Base-by-base conservation (phyloP, 2,888 invertebrate genomes). In the Diarsia brunnea region DNA sequence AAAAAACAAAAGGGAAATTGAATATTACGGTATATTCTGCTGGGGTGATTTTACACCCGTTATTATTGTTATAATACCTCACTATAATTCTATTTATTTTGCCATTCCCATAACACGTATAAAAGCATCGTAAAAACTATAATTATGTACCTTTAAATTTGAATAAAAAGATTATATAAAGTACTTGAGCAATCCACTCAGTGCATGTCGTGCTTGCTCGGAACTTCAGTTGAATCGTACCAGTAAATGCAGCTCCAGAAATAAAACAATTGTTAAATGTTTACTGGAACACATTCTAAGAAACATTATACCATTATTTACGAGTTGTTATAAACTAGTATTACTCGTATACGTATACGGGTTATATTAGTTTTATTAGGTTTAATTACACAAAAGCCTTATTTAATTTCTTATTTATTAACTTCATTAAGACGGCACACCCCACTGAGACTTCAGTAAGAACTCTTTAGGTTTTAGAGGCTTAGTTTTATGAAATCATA, bases 301-400 rank as follows among this genome's bases (percentile, higher is more conserved):
- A 78, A 78, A 61, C 38, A 60, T 53, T 78, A 58, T 38, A 53
- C 55, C 10, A 67, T 31, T 79, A 73, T 78, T 73, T 64, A 51
- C 31, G 38, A 67, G 14, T n/a, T 11, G 27, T 65, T 58, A 19
- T 67, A 49, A 67, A 55, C 21, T 63, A 55, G 27, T 55, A 55
- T 31, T 31, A 73, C 49, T 61, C 67, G 21, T 51, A 16, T 21
- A 49, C 16, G 11, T 24, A 45, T 55, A 49, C 38, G 8, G 31
- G 31, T 31, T 3, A 31, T 31, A 31, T 4, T 31, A 38, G 38
- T 38, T 38, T 38, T 38, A 38, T 38, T 38, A 38, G 38, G 38
- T 38, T 38, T 38, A 63, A 53, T 31, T 21, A 31, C 24, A 31
- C 5, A 2, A 63, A 63, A 63, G 10, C 21, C 19, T 38, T 24